Percentiles rank a stretch among this genome's conserved stretches.
phyloP scores from a whole-genome alignment of 2,113 vertebrate genomes.

The Phalacrocorax carbo region DNA sequence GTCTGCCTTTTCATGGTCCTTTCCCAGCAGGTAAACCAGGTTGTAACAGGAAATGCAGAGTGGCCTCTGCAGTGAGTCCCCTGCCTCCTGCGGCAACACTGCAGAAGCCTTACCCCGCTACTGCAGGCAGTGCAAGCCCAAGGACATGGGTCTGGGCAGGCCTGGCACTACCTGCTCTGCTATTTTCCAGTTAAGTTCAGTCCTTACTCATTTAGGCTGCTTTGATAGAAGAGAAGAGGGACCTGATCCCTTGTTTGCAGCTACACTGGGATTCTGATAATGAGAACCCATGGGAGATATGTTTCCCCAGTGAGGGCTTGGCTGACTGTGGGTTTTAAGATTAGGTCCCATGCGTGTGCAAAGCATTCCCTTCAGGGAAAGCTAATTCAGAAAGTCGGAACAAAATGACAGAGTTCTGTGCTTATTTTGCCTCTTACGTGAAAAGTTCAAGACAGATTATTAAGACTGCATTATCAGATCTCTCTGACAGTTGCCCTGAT shows the following conservation, averaged over 20 bases:
- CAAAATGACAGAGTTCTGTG: not conserved
- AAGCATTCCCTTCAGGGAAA: not conserved
- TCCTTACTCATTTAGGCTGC: not conserved
- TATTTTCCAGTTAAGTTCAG: not conserved
- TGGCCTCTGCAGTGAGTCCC: not conserved
- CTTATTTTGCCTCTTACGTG: not conserved
- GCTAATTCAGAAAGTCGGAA: not conserved
- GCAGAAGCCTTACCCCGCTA: not conserved
- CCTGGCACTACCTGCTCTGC: fast-evolving
- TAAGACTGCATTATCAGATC: not conserved
- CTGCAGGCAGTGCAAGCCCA: not conserved
- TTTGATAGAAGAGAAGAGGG: not conserved
- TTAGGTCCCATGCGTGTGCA: not conserved
- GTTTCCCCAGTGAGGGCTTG: not conserved
- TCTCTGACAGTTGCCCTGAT: not conserved
- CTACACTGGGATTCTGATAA: not conserved
- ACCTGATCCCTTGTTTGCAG: not conserved
- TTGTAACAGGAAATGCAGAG: not conserved
- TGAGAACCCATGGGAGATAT: not conserved
- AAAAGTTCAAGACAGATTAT: not conserved
- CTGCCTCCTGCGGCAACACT: not conserved
- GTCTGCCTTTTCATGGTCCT: not conserved
- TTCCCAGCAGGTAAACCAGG: not conserved
- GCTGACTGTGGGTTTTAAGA: not conserved
- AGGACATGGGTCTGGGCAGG: too few relatives aligned